Percentiles rank a stretch among this genome's conserved stretches.
Evolutionary conservation across 1,140 invertebrate genomes (phyloP).

Genomic region (Sycophaga agraensis): DNA sequence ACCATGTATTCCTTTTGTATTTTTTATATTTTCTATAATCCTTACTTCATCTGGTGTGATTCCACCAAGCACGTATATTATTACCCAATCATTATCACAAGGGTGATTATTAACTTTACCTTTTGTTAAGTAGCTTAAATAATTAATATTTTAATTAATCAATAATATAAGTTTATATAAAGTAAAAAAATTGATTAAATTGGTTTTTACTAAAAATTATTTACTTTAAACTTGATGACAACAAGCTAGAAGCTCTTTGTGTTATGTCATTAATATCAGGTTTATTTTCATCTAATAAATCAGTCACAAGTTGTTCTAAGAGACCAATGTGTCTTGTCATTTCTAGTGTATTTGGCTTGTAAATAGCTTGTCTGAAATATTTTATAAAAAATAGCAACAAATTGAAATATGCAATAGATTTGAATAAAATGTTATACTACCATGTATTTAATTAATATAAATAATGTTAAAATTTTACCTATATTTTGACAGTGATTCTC

Average conservation of each 20-base stretch:
- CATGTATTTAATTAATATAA: no score
- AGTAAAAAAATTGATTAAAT: not conserved
- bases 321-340: constrained; percentile 54
- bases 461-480: constrained; percentile 38
- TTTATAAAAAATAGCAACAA: no score
- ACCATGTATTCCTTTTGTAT: constrained; percentile 22
- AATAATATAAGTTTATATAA: not conserved
- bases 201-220: constrained; percentile 2
- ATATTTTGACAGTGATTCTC: constrained; percentile 44
- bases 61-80: constrained; percentile 64
- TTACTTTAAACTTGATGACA: constrained; percentile 54
- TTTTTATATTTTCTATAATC: constrained; percentile 42
- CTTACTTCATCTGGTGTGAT: constrained; percentile 61
- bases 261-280: constrained; percentile 59
- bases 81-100: constrained; percentile 60
- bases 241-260: constrained; percentile 56
- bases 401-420: not conserved
- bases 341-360: constrained; percentile 43
- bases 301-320: constrained; percentile 59
- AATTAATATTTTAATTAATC: constrained; percentile 16
- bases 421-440: no score
- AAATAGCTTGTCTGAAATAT: constrained; percentile 42
- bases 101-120: constrained; percentile 53
- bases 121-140: constrained; percentile 48
- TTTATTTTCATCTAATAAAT: constrained; percentile 56